Evolutionary conservation across 2,888 invertebrate species (phyloP).

Genomic region (Bruchidius siliquastri): DNA sequence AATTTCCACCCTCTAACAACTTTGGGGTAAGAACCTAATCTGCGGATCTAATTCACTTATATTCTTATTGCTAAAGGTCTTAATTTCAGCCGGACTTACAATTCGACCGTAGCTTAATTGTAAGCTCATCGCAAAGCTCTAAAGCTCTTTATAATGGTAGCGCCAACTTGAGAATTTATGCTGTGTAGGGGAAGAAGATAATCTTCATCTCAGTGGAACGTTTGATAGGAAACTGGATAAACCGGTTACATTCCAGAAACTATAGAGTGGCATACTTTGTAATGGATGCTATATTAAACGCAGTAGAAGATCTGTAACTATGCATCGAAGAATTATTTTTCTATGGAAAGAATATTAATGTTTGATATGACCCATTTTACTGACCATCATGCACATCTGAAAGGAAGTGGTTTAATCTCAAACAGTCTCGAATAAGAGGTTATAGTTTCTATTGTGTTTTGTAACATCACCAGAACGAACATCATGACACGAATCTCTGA

Average conservation of each 20-base stretch:
- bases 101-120: neutral
- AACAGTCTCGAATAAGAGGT: too few relatives aligned
- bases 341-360: too few relatives aligned
- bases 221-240: neutral
- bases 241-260: neutral
- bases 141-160: neutral
- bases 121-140: neutral
- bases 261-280: neutral
- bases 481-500: too few relatives aligned
- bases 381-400: too few relatives aligned
- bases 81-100: neutral
- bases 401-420: too few relatives aligned
- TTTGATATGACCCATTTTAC: too few relatives aligned
- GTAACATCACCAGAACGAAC: too few relatives aligned
- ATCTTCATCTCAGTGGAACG: neutral
- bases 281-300: neutral
- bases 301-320: neutral
- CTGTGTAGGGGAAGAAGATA: neutral
- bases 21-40: too few relatives aligned
- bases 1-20: too few relatives aligned
- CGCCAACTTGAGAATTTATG: neutral
- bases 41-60: neutral
- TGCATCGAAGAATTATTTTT: neutral
- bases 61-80: neutral
- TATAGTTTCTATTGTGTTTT: too few relatives aligned